Evolutionary conservation across 1,140 invertebrate species (phyloP), one percentile per base, ranked within the genome.

Genomic region (Drosophila burlai): DNA sequence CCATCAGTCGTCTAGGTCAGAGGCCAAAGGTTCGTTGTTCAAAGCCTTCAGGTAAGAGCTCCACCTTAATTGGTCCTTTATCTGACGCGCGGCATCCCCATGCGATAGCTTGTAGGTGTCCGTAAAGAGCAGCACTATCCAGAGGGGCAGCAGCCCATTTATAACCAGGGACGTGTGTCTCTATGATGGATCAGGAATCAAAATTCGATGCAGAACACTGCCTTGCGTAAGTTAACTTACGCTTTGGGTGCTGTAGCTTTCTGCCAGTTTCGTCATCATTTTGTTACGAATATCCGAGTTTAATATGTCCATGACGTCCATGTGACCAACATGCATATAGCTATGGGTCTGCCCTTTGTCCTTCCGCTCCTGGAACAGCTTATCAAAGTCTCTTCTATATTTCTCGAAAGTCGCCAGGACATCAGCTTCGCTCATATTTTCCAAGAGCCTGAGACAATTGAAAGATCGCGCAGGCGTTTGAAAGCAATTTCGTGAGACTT

Each of bases 111-210:
- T 68, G 38, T 74, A 89, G 11, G 64, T 79, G 36, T 92, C 80
- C 84, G 81, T 92, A 21, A 92, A 90, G 0, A 92, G 62, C 15
- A 73, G 72, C 4, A 92, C 66, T 26, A 91, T 71, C 91, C 91
- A 92, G 11, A 85, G 60, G 0, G 91, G 91, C 21, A 92, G 49
- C 13, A 92, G n/a, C 3, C 77, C 91, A 36, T 92, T 92, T n/a
- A 89, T 58, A 6, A 85, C 60, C 11, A 92, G 68, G 13, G 83
- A 60, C 1, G 63, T 66, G 42, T 87, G 76, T 1, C 62, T 54
- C 83, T 86, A 38, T 38, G 21, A 9, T 46, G 42, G 42, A 60
- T n/a, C 26, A 29, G 24, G 2, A 16, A 1, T 15, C 26, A 24
- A 6, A 18, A 29, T 45, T 5, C 11, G 16, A 65, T 62, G 13